A percentile compares a stretch with the other conserved stretches of the same genome.
These are phyloP conservation scores for Pipa parva DNA, from an alignment of 2,113 vertebrate genomes.

Conservation along the genomic window DNA sequence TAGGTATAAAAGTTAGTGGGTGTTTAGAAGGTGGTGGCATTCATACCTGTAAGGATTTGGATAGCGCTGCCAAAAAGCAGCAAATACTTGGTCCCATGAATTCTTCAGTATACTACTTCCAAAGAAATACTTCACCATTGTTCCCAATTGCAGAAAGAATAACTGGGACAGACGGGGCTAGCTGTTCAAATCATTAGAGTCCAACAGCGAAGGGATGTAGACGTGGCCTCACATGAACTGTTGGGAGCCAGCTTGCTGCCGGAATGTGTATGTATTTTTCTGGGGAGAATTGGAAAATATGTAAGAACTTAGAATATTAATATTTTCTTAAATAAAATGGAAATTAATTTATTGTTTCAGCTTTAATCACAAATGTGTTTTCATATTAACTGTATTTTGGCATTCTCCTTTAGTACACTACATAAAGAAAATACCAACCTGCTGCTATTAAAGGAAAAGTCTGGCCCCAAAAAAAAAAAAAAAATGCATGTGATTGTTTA, in stretches of 20 bases:
- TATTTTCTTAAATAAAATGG: no score
- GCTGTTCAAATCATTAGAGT: constrained; percentile 23
- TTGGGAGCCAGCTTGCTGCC: constrained; percentile 13
- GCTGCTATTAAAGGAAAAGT: no score
- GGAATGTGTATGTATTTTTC: not conserved
- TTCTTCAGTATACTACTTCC: constrained; percentile 78
- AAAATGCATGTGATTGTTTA: no score
- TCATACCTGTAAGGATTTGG: constrained; percentile 93
- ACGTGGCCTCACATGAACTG: constrained; percentile 7
- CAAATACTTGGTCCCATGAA: constrained; percentile 94
- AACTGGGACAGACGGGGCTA: not conserved
- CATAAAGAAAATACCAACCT: no score
- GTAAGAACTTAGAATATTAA: not conserved
- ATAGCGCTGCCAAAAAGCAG: constrained; percentile 91
- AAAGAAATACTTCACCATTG: constrained; percentile 90
- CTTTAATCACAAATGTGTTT: no score
- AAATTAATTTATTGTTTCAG: no score
- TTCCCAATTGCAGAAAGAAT: constrained; percentile 47
- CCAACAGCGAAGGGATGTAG: not conserved
- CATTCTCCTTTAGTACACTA: no score
- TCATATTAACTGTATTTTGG: no score
- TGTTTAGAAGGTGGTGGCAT: not conserved
- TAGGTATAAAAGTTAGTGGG: no score
- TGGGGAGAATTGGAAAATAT: not conserved
- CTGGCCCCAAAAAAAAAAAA: no score